phyloP scores from a whole-genome alignment of 2,113 vertebrate genomes.

The Ciconia stormi region DNA sequence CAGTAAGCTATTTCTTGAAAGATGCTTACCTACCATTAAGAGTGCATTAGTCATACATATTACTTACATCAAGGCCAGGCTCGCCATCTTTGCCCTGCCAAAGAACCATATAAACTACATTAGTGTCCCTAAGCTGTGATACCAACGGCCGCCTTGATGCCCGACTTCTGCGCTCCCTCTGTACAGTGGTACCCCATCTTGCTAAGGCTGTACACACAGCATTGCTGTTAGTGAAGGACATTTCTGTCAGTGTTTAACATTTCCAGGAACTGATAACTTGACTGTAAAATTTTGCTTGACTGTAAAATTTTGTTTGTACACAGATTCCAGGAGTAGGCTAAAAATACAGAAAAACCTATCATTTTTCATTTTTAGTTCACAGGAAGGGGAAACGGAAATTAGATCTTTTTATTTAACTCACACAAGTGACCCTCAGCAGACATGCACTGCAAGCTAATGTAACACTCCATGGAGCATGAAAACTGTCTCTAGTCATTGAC shows the following conservation, averaged over 20 bases:
- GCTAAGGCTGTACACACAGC: background rate
- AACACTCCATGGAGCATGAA: background rate
- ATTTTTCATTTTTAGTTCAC: background rate
- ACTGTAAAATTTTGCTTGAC: background rate
- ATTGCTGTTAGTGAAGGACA: background rate
- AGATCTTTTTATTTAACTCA: background rate
- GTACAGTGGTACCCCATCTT: background rate
- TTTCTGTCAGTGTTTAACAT: background rate
- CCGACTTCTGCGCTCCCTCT: background rate
- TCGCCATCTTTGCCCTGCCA: conserved; percentile 93
- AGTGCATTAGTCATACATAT: conserved; percentile 20
- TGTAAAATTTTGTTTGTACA: background rate
- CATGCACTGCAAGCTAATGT: background rate
- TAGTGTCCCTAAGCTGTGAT: conserved; percentile 46
- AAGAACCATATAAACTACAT: conserved; percentile 73
- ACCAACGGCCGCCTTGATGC: background rate
- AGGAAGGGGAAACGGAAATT: background rate
- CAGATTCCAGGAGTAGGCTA: background rate
- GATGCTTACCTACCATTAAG: conserved; percentile 4
- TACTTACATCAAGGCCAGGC: conserved; percentile 96
- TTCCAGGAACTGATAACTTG: conserved; percentile 20
- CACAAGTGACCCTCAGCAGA: background rate
- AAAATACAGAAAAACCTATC: background rate
- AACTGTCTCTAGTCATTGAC: background rate
- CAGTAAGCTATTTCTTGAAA: background rate